These are phyloP conservation scores for Pangasius djambal DNA, from an alignment of 2,797 vertebrate genomes.

Conservation along the genomic window DNA sequence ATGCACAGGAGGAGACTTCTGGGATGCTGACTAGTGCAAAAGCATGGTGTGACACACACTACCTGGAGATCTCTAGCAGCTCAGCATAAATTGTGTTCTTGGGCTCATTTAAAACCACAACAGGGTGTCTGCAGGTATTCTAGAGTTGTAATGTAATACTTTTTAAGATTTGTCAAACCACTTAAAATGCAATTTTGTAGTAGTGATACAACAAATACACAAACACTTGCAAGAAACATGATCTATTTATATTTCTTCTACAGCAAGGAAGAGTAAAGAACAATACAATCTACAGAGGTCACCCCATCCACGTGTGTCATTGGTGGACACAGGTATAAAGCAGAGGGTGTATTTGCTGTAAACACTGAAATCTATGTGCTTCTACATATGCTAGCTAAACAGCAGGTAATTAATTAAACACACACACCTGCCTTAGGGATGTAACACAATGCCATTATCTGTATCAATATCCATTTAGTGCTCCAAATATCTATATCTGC, in stretches of 20 bases:
- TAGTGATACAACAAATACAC: neutral
- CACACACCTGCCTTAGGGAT: neutral
- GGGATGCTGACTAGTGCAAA: constrained; percentile 25
- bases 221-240: neutral
- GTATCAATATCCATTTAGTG: neutral
- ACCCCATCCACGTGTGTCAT: neutral
- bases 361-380: neutral
- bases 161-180: neutral
- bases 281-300: neutral
- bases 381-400: neutral
- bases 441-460: neutral
- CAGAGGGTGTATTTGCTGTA: neutral
- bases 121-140: neutral
- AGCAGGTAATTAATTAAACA: neutral
- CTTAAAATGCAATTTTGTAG: too few species aligned
- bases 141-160: neutral
- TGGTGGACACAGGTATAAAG: neutral
- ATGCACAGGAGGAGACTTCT: neutral
- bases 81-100: neutral
- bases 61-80: constrained; percentile 15
- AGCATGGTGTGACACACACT: constrained; percentile 3
- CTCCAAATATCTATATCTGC: neutral
- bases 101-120: constrained; percentile 21
- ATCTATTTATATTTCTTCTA: neutral
- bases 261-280: neutral